Base-by-base conservation (phyloP, 1,140 invertebrate genomes). In the Brachionus manjavacas region DNA sequence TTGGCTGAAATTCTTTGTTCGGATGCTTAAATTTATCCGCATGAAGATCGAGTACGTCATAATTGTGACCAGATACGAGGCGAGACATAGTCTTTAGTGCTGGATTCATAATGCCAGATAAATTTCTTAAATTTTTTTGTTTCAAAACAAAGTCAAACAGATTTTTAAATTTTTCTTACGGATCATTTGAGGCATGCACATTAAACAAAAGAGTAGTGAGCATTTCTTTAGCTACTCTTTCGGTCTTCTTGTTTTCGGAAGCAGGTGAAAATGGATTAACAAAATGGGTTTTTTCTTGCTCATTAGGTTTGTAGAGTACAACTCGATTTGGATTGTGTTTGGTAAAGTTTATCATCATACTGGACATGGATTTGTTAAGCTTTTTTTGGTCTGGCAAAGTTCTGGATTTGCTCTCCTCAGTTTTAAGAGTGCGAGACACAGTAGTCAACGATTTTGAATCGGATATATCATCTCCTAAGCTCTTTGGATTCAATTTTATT, bases 61-160 rank as follows among this genome's bases (percentile, higher is more conserved):
- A 81, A 46, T 64, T 81, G 52, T 64, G 64, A 23, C 79, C 79
- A 64, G 52, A 68, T 35, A 68, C 79, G 0, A 81, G 64, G n/a
- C 41, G 35, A 43, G 52, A 64, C 79, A 81, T 81, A 3, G 79
- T 55, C 41, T 81, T 81, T 14, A 81, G 23, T 31, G 79, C 79
- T 11, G 79, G 79, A 81, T 64, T 60, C 12, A 52, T 3, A 64
- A 35, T 64, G 14, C 76, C 76, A 0, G 68, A 72, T n/a, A 39
- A 39, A 16, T 72, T 72, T 39, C 68, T 46, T 74, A 43, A 41
- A 41, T 16, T 14, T 43, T 43, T 16, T 23, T 20, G 23, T n/a
- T 31, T 0, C 1, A 70, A 74, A 43, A 41, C 20, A 16, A 74
- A 20, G 20, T 16, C 16, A 41, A 16, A 20, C 1, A 20, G 4